Evolutionary conservation across 2,797 vertebrate species (phyloP), one percentile per base, ranked within the genome.

Genomic region (Poeciliopsis presidionis): DNA sequence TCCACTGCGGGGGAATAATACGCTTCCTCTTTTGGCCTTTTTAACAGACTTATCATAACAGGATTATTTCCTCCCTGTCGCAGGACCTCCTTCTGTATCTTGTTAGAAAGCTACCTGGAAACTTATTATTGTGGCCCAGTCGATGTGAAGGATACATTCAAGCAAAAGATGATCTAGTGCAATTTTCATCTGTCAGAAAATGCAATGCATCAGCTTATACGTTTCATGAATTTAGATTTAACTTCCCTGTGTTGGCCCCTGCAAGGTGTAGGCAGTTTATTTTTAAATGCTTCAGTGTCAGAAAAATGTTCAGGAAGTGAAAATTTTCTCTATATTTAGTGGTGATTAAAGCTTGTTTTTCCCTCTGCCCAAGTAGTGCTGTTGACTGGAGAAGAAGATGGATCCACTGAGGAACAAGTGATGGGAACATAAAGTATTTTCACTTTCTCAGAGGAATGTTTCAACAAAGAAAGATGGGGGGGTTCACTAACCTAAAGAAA

Each of bases 271-370:
- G 83, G 80, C 75, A 78, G 87, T 89, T 90, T 94, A 92, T 94
- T 93, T 93, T 93, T 90, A 82, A 87, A 86, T 45, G 30, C 69
- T 3, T 87, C 3, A 7, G 88, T 43, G 77, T 73, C 71, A 91
- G 86, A 88, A 90, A 87, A 81, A 91, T 90, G n/a, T 91, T 84
- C 79, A 92, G 81, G 87, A 84, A 90, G 81, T 89, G 83, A 83
- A 93, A 88, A 92, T 78, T 76, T 84, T 88, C 86, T 90, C 92
- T 94, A 93, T 94, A 92, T 92, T 92, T 92, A 90, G 92, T 65
- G 33, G n/a, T 6, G 41, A 80, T 78, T 67, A 41, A 41, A 41
- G 84, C 75, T 81, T 80, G 73, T 36, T 86, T 91, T 71, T 86
- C 80, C 76, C 77, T 88, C 87, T 80, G 57, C 86, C 74, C 72